Evolutionary conservation across 1,140 invertebrate species (phyloP).

Genomic region (Chelonus insularis): DNA sequence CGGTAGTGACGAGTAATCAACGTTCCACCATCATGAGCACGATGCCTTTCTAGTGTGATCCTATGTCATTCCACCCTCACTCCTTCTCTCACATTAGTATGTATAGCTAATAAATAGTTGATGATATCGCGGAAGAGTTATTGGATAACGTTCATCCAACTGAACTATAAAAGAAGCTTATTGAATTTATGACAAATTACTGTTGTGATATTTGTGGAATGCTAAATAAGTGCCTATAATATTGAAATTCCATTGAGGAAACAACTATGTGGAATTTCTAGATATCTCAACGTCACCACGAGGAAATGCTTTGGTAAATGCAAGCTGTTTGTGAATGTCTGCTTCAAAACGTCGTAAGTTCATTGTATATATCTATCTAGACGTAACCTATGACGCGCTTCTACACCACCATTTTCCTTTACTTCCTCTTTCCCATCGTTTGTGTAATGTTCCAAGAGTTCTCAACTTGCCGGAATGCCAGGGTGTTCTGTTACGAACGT

Average conservation of each 20-base stretch:
- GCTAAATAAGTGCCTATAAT: not conserved
- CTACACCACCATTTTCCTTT: not conserved
- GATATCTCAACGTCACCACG: not conserved
- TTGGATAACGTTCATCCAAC: no score
- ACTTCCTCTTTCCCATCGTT: not conserved
- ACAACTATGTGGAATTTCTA: not conserved
- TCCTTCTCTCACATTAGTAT: not conserved
- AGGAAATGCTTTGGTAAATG: not conserved
- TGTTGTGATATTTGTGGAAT: not conserved
- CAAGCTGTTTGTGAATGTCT: not conserved
- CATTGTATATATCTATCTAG: not conserved
- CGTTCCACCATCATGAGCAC: slow-evolving; percentile 11
- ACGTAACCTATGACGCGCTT: not conserved
- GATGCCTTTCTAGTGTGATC: not conserved
- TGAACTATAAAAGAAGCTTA: no score
- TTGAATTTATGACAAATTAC: no score
- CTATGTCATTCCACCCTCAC: not conserved
- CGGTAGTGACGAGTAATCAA: slow-evolving; percentile 18
- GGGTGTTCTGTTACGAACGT: slow-evolving; percentile 27
- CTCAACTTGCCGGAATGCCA: slow-evolving; percentile 11
- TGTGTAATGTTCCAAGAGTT: slow-evolving; percentile 14
- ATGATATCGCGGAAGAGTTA: no score
- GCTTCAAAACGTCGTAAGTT: not conserved
- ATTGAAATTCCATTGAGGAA: not conserved
- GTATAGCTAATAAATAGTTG: no score